Base-by-base conservation (phyloP, 2,113 vertebrate genomes). In the Chitala chitala region DNA sequence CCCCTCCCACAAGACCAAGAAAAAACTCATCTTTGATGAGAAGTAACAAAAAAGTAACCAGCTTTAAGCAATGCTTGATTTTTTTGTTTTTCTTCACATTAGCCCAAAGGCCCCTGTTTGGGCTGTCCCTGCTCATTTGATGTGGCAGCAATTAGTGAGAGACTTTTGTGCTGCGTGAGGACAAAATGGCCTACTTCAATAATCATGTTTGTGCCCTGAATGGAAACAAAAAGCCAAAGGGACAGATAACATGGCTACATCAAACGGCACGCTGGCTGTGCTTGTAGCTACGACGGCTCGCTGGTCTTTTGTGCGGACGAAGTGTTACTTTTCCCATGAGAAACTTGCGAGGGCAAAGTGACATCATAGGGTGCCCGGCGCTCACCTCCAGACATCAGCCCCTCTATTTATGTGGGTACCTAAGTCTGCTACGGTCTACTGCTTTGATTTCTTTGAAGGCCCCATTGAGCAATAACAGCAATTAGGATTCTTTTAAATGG, bases 71-170 rank as follows among this genome's bases (percentile, higher is more conserved):
- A 82, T 31, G 84, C 81, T 77, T 79, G 81, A 82, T 79, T 85
- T 85, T 87, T 73, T 79, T 86, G n/a, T 51, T 56, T 40, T 69
- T 50, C 80, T 61, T 89, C 90, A 88, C 77, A 84, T 92, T 79
- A 83, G 84, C 88, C 88, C 87, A 84, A 85, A 89, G 89, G 87
- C 87, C 87, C 84, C 89, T 88, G 82, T 79, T 72, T 82, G 77
- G 88, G 87, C 76, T 90, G 84, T 83, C 84, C 85, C 84, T 80
- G 71, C 86, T 91, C 90, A 94, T 94, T 94, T 95, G 91, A 95
- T 93, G 92, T 94, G 91, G 91, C 91, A 91, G 88, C 89, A 94
- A 93, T 95, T 95, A 95, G 91, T 81, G 77, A 85, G 77, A 83
- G 83, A 93, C 92, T 94, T 93, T 89, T 93, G 92, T 92, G 83